phyloP scores from a whole-genome alignment of 2,113 vertebrate genomes.

The Cinclus cinclus region DNA sequence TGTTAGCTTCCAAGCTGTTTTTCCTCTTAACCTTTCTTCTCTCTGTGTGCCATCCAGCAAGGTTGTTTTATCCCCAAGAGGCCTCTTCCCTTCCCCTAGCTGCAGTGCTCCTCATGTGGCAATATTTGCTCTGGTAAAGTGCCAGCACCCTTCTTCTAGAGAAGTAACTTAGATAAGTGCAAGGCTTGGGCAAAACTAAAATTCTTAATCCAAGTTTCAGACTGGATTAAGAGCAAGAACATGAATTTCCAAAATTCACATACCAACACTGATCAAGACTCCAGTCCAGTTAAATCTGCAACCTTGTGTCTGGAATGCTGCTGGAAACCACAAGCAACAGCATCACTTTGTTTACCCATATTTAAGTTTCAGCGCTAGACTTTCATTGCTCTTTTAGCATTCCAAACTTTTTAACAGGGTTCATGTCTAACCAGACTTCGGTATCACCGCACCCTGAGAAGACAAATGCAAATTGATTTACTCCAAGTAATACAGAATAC shows the following conservation, averaged over 20 bases:
- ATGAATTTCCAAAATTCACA: background rate
- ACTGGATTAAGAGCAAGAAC: background rate
- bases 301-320: background rate
- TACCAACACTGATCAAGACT: background rate
- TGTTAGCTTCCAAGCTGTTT: background rate
- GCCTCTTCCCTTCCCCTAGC: background rate
- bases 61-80: background rate
- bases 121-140: background rate
- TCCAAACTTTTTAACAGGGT: background rate
- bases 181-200: background rate
- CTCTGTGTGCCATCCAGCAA: background rate
- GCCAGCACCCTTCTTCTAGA: background rate
- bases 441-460: background rate
- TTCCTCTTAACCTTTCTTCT: background rate
- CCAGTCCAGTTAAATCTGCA: background rate
- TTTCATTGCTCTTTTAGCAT: background rate
- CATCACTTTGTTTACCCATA: background rate
- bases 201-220: background rate
- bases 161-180: background rate
- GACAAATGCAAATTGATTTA: background rate
- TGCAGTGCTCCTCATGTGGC: background rate
- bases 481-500: background rate
- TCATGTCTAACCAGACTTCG: background rate
- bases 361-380: background rate
- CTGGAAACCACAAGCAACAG: background rate